Evolutionary conservation across 2,113 vertebrate species (phyloP).

Genomic region (Gila orcuttii): DNA sequence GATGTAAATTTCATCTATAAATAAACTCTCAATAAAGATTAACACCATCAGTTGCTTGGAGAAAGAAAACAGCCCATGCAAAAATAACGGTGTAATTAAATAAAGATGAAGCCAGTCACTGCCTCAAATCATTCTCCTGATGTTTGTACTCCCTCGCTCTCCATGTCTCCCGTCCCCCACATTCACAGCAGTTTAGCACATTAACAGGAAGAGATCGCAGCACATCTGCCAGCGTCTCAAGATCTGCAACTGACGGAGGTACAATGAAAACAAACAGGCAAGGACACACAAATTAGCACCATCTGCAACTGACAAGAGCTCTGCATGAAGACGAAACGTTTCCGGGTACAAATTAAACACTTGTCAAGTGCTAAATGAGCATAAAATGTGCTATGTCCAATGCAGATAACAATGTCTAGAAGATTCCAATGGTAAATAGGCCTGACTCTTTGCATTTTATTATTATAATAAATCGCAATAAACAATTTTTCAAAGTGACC

Average conservation of each 20-base stretch:
- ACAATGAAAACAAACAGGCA: slow-evolving; percentile 19
- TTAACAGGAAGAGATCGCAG: neutral
- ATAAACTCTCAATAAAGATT: neutral
- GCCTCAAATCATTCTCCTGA: neutral
- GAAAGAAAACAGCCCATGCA: slow-evolving; percentile 8
- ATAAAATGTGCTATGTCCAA: neutral
- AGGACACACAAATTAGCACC: slow-evolving; percentile 1
- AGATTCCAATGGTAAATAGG: no score
- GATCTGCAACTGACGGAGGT: neutral
- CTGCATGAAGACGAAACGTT: neutral
- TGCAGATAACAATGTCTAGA: neutral
- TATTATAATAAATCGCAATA: neutral
- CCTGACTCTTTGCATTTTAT: neutral
- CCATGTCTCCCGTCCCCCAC: neutral
- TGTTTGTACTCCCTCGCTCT: neutral
- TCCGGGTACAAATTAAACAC: neutral
- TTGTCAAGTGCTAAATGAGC: slow-evolving; percentile 6
- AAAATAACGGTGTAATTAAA: slow-evolving; percentile 15
- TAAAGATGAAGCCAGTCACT: neutral
- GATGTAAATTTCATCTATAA: neutral
- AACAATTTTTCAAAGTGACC: neutral
- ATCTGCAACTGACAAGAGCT: slow-evolving; percentile 1
- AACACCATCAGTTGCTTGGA: neutral
- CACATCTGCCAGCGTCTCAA: neutral
- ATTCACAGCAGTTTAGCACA: neutral